Evolutionary conservation across 2,797 vertebrate genomes (phyloP).

Genomic region (Cirrhinus mrigala): DNA sequence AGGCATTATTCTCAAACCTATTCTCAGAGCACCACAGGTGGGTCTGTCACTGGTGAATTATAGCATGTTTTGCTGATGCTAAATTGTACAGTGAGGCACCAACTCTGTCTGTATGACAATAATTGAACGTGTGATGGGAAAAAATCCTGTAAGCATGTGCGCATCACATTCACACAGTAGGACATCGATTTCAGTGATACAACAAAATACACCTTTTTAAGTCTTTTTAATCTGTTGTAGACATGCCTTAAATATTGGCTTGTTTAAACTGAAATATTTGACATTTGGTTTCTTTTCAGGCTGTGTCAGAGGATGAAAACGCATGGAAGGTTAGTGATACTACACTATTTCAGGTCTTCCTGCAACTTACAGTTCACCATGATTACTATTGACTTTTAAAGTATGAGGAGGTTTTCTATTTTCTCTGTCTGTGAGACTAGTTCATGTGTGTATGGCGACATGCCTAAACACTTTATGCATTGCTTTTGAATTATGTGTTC

Average conservation of each 20-base stretch:
- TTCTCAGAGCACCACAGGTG: slow-evolving; percentile 67
- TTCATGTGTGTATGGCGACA: background rate
- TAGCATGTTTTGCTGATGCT: background rate
- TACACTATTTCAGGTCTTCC: background rate
- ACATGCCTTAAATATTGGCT: background rate
- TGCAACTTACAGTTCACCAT: background rate
- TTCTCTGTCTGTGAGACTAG: background rate
- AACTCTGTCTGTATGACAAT: background rate
- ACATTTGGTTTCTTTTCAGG: slow-evolving; percentile 42
- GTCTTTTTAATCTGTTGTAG: background rate
- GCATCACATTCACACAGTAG: background rate
- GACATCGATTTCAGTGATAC: background rate
- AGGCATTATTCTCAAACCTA: slow-evolving; percentile 79
- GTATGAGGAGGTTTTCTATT: background rate
- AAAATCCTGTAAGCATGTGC: background rate
- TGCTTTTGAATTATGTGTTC: background rate
- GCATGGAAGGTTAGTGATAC: slow-evolving; percentile 74
- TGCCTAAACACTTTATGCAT: background rate
- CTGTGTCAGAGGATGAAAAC: slow-evolving; percentile 70
- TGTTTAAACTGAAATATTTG: background rate
- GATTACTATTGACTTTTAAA: background rate
- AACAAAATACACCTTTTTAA: background rate
- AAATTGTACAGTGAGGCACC: background rate
- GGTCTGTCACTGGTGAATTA: background rate
- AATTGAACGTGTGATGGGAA: background rate